Conservation (phyloP, 2,113 vertebrate species). For the Datnioides undecimradiatus region DNA sequence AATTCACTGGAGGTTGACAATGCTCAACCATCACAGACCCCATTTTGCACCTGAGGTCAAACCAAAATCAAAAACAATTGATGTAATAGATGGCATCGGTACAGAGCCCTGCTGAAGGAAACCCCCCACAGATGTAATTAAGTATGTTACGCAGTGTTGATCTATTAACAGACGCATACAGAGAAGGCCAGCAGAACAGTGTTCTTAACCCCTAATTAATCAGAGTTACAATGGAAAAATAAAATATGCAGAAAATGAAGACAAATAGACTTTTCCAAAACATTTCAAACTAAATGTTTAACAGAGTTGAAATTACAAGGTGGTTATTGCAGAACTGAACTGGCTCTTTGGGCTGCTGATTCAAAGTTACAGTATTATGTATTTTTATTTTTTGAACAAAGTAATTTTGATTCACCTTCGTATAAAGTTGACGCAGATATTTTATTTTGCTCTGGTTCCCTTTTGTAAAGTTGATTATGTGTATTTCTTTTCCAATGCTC, state of each 20-base stretch:
- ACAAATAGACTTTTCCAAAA: neutral
- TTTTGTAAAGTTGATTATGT: neutral
- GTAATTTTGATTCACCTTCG: neutral
- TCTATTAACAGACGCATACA: neutral
- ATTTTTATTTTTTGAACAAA: neutral
- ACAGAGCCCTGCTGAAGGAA: neutral
- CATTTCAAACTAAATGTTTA: neutral
- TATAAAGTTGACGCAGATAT: neutral
- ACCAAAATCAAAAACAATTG: neutral
- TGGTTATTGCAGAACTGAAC: neutral
- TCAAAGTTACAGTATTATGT: neutral
- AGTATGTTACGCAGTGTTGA: neutral
- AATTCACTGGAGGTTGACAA: neutral
- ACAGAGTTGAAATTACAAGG: neutral
- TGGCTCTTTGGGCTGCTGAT: neutral
- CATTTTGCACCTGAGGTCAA: neutral
- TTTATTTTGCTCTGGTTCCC: neutral
- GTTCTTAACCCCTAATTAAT: neutral
- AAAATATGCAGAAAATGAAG: no score
- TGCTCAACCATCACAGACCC: neutral
- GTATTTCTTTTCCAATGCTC: neutral
- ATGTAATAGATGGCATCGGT: neutral
- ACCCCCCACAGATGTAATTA: neutral
- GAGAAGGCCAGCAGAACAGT: neutral
- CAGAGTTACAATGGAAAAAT: neutral